Evolutionary conservation across 1,140 invertebrate genomes (phyloP).

Genomic region (Drosophila sucinea): DNA sequence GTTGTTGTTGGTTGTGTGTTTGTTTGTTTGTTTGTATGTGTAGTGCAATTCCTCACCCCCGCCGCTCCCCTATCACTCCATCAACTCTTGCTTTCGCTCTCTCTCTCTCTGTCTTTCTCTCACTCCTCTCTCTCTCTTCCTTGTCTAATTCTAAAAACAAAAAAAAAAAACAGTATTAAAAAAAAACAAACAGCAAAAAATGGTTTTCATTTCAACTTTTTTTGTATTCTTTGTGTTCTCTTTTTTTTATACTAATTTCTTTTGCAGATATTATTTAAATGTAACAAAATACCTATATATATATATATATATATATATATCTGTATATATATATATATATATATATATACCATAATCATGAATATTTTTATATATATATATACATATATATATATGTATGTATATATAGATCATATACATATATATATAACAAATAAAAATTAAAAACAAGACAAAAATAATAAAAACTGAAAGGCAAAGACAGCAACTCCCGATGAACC

Average conservation of each 20-base stretch:
- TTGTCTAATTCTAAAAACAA: neutral
- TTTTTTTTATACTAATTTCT: constrained; percentile 74
- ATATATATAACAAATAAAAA: constrained; percentile 27
- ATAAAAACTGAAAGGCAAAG: constrained; percentile 10
- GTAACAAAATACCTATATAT: constrained; percentile 61
- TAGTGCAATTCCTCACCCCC: constrained; percentile 18
- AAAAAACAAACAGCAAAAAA: constrained; percentile 4
- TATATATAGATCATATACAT: neutral
- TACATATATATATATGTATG: constrained; percentile 3
- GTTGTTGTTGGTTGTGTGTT: constrained; percentile 4
- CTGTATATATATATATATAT: constrained; percentile 29
- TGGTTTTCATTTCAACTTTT: constrained; percentile 45
- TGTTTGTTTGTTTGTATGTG: neutral
- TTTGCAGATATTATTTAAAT: constrained; percentile 82
- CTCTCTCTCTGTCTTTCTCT: constrained; percentile 7
- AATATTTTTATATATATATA: constrained; percentile 14
- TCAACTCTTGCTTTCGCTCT: neutral
- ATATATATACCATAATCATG: constrained; percentile 19
- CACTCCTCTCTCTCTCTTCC: constrained; percentile 4
- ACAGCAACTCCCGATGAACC: constrained; percentile 9
- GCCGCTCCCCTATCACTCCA: neutral
- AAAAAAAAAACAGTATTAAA: neutral
- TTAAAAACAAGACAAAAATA: neutral
- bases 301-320: constrained; percentile 38
- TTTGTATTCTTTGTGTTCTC: constrained; percentile 24